Evolutionary conservation across 2,113 vertebrate species (phyloP).

Genomic region (Oceanites oceanicus): DNA sequence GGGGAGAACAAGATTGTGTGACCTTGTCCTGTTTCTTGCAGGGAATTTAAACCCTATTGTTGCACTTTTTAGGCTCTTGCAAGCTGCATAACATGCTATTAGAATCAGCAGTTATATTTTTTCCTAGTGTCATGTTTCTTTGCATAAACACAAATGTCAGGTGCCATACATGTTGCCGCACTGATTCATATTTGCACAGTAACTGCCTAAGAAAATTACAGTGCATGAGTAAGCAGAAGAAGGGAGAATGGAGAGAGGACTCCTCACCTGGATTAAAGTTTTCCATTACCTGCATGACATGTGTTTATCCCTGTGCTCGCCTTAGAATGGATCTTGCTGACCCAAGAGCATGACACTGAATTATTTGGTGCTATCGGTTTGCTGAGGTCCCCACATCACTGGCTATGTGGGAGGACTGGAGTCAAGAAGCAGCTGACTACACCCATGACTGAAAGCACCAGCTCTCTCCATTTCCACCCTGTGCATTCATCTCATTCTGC

Average conservation of each 20-base stretch:
- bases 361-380: not conserved
- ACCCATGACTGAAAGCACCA: not conserved
- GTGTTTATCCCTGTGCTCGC: not conserved
- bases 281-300: not conserved
- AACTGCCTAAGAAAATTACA: not conserved
- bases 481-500: not conserved
- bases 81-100: not conserved
- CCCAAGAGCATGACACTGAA: not conserved
- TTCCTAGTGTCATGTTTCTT: not conserved
- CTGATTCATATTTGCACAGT: not conserved
- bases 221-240: not conserved
- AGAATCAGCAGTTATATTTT: not conserved
- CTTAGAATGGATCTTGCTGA: not conserved
- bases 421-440: not conserved
- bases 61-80: not conserved
- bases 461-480: not conserved
- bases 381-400: not conserved
- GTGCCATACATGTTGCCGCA: not conserved
- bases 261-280: not conserved
- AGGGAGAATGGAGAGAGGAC: not conserved
- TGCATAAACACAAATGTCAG: not conserved
- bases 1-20: rapidly evolving
- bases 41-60: not conserved
- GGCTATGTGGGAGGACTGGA: not conserved
- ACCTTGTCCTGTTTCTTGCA: not conserved